These are phyloP conservation scores for Agrochola litura DNA, from an alignment of 2,888 invertebrate genomes.

Conservation along the genomic window DNA sequence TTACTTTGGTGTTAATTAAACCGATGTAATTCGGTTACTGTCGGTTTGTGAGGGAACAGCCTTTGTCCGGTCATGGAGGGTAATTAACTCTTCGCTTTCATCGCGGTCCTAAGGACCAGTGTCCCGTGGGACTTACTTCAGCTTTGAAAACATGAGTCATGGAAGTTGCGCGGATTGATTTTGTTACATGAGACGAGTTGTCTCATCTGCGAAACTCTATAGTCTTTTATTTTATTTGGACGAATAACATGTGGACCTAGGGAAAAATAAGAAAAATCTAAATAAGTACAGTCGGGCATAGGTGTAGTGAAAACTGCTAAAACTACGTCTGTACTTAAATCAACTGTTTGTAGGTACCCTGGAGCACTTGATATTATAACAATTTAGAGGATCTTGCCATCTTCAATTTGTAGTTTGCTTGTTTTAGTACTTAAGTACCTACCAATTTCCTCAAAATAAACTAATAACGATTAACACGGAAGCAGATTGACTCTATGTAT, in stretches of 20 bases:
- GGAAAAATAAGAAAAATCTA: not conserved
- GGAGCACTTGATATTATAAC: too few relatives aligned
- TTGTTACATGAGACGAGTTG: not conserved
- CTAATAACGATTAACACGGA: too few relatives aligned
- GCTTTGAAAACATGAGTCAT: slow-evolving; percentile 38
- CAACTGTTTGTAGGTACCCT: too few relatives aligned
- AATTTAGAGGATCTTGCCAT: too few relatives aligned
- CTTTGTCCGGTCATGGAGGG: slow-evolving; percentile 55
- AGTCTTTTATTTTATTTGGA: slow-evolving; percentile 5
- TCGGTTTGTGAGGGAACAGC: slow-evolving; percentile 44
- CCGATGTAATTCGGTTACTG: slow-evolving; percentile 46
- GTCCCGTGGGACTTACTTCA: slow-evolving; percentile 55
- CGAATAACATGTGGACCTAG: not conserved
- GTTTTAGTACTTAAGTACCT: too few relatives aligned
- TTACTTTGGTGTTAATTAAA: slow-evolving; percentile 56
- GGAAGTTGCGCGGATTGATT: slow-evolving; percentile 36
- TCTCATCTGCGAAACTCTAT: not conserved
- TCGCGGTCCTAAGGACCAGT: slow-evolving; percentile 28
- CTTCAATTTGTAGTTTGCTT: too few relatives aligned
- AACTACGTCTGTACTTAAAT: not conserved
- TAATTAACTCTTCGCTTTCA: slow-evolving; percentile 64
- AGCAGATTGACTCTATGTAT: too few relatives aligned
- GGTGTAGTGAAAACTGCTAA: not conserved
- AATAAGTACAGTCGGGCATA: not conserved
- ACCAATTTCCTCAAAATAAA: too few relatives aligned